Base-by-base conservation (phyloP, 30 jellyfish, hydroid and myxozoan species). In the Pseudorhiza aurosa region DNA sequence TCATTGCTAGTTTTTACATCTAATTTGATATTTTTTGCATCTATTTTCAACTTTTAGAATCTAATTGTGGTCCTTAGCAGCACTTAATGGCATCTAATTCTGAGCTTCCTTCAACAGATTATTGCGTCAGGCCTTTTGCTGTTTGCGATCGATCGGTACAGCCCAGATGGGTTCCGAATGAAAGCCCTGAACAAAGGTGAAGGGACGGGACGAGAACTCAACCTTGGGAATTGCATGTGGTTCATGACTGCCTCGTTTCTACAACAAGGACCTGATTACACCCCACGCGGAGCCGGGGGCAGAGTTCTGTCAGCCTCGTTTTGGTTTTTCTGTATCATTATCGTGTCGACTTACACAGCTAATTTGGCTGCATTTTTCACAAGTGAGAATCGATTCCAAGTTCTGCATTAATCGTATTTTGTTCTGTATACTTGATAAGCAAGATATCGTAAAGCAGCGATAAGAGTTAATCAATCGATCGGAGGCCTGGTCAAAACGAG, bases 201-300 rank as follows among this genome's bases (percentile, higher is more conserved):
- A n/a, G 89, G 88, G 8, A 79, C 89, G 12, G 97, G 97, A 0
- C 85, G 79, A 8, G 97, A 88, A 58, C 67, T 88, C 55, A 81
- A 58, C 15, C 89, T 88, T 28, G 77, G 75, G 36, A 88, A 88
- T 58, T 77, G 88, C 51, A 29, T 88, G 22, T 88, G 97, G 97
- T 88, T 88, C 64, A 75, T 89, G 82, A 82, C 97, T 32, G 90
- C 97, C 51, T 88, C 97, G 29, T 64, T 88, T 85, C 62, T 88
- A 33, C 97, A 88, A 58, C 97, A 88, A 65, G 97, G 97, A 15
- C 92, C 97, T 0, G 97, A 88, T 60, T 72, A 79, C 65, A 88
- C 97, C 7, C 97, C 97, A 28, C 88, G 87, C 25, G 87, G 91
- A 49, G 81, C 93, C 19, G 88, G 95, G 8, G 97, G 94, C 2